These are phyloP conservation scores for Stomatorhinus walkeri DNA, from an alignment of 2,797 vertebrate genomes.

Conservation along the genomic window DNA sequence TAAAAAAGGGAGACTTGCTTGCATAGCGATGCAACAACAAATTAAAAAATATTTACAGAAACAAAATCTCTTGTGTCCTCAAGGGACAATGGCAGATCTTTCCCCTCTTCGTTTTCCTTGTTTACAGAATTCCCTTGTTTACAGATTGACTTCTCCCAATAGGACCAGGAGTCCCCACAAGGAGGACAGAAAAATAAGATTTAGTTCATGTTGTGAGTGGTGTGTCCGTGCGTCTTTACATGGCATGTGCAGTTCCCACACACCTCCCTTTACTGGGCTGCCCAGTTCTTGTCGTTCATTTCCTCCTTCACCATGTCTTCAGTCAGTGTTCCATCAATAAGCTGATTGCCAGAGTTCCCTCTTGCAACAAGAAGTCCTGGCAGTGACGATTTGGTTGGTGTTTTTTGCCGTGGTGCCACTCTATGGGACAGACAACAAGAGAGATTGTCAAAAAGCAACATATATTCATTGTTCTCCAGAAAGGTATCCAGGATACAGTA, in stretches of 20 bases:
- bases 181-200: constrained; percentile 61
- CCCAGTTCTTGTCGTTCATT: constrained; percentile 26
- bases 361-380: constrained; percentile 72
- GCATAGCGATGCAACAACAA: constrained; percentile 95
- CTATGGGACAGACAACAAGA: constrained; percentile 40
- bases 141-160: constrained; percentile 61
- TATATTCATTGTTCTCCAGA: background rate
- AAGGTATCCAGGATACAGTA: background rate
- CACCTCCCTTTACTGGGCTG: constrained; percentile 15
- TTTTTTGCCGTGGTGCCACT: constrained; percentile 46
- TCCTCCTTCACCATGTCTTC: constrained; percentile 31
- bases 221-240: constrained; percentile 93
- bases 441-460: constrained; percentile 17
- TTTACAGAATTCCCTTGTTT: constrained; percentile 36
- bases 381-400: constrained; percentile 57
- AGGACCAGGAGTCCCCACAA: constrained; percentile 73
- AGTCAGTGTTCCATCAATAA: constrained; percentile 75
- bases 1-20: constrained; percentile 76
- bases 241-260: constrained; percentile 85
- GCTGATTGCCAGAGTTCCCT: constrained; percentile 66
- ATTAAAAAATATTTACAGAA: constrained; percentile 89
- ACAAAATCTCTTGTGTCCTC: constrained; percentile 75
- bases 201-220: constrained; percentile 70
- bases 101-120: constrained; percentile 39
- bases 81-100: constrained; percentile 50